Base-by-base conservation (phyloP, 2,113 vertebrate species). In the Ivindomyrus marchei region DNA sequence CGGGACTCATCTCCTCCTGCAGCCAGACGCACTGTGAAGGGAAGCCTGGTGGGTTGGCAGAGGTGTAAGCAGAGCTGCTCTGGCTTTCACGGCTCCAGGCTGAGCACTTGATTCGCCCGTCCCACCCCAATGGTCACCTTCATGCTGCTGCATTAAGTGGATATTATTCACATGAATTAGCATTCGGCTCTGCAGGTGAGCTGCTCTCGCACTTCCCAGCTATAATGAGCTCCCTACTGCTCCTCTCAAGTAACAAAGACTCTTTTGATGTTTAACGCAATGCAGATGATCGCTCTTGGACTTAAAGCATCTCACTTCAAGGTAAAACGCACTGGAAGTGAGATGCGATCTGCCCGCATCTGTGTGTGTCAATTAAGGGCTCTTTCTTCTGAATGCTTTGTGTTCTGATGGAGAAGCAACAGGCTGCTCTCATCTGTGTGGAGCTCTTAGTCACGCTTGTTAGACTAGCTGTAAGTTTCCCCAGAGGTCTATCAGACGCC, bases 191-290 rank as follows among this genome's bases (percentile, higher is more conserved):
- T 85, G 91, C 90, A 91, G 90, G 89, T 92, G 85, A 50, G 90
- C 56, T 88, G 39, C 88, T 42, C 89, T 89, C 74, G 56, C 56
- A 66, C 87, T 47, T 83, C 36, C 62, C 52, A n/a, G 27, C 24
- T 47, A 42, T 92, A 92, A 91, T 92, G 90, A 92, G 90, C 90
- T 89, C 91, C 91, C 62, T 27, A 90, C 80, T 46, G 70, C 89
- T 91, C 77, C 87, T 88, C 89, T 89, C 39, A 89, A 85, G 88
- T 89, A 50, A 80, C 62, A 3, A 47, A 91, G 88, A 74, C 86
- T n/a, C 92, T 89, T 80, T 89, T 92, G 91, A 91, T 92, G 91
- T 91, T 91, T 92, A 92, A 92, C 90, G 88, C 91, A 91, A 89
- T 83, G 89, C 74, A 85, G 53, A 88, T 53, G 83, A 90, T 90